Evolutionary conservation across 2,113 vertebrate species (phyloP).

Genomic region (Danio rerio): DNA sequence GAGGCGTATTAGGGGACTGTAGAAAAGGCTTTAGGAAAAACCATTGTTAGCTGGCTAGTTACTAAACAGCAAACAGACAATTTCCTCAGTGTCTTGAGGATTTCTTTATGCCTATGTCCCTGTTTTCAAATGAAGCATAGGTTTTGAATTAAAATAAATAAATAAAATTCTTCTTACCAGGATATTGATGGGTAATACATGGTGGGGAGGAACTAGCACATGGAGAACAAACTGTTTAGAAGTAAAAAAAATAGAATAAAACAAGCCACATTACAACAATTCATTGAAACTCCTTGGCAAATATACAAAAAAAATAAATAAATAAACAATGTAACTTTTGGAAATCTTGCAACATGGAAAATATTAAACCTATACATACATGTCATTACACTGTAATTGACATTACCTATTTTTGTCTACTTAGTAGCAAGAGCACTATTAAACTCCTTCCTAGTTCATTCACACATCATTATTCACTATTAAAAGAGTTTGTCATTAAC

Average conservation of each 20-base stretch:
- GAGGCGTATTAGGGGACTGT: background rate
- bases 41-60: background rate
- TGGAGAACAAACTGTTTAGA: slow-evolving; percentile 6
- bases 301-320: background rate
- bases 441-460: background rate
- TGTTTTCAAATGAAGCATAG: background rate
- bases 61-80: background rate
- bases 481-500: background rate
- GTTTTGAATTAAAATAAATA: too few relatives aligned
- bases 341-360: background rate
- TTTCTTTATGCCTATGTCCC: background rate
- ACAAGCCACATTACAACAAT: background rate
- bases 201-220: background rate
- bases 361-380: background rate
- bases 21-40: background rate
- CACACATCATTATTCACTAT: background rate
- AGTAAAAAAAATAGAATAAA: background rate
- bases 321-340: background rate
- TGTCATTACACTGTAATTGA: slow-evolving; percentile 13
- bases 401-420: background rate
- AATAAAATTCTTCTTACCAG: slow-evolving; percentile 1
- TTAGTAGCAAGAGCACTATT: background rate
- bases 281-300: background rate
- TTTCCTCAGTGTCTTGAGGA: background rate
- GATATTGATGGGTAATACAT: slow-evolving; percentile 1